Conservation (phyloP, 1,140 invertebrate species). For the Idris sp. region DNA sequence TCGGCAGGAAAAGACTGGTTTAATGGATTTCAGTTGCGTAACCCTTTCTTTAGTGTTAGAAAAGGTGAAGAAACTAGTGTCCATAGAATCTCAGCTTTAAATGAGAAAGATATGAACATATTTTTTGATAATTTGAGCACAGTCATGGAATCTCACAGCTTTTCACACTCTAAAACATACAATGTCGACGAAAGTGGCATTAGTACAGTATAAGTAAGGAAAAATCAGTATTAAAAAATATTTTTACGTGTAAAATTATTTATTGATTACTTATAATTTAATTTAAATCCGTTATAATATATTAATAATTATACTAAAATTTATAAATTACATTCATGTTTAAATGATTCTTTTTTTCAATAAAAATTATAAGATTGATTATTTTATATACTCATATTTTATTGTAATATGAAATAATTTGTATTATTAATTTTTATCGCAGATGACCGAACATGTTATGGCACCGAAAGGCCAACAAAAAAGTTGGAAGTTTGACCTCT, state of each 20-base stretch:
- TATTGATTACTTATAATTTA: too few species aligned
- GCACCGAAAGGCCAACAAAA: constrained; percentile 2
- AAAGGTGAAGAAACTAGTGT: constrained; percentile 7
- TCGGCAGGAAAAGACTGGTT: constrained; percentile 16
- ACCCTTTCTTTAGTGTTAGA: not conserved
- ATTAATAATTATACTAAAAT: too few species aligned
- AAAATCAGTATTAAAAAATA: too few species aligned
- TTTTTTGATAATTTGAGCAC: not conserved
- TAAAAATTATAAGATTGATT: too few species aligned
- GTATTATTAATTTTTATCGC: too few species aligned
- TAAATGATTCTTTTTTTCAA: too few species aligned
- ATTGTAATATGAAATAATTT: too few species aligned
- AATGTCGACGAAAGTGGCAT: constrained; percentile 1
- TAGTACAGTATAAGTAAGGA: constrained; percentile 9
- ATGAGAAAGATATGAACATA: not conserved
- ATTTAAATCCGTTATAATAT: too few species aligned
- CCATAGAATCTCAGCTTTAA: constrained; percentile 8
- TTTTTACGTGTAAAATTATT: too few species aligned
- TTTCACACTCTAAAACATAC: not conserved
- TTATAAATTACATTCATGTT: too few species aligned
- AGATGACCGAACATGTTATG: too few species aligned
- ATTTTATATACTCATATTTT: too few species aligned
- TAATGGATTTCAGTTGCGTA: constrained; percentile 11
- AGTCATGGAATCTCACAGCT: not conserved
- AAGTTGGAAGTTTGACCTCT: not conserved